Conservation (phyloP, 2,797 vertebrate genomes). For the Mionectes olivaceus region DNA sequence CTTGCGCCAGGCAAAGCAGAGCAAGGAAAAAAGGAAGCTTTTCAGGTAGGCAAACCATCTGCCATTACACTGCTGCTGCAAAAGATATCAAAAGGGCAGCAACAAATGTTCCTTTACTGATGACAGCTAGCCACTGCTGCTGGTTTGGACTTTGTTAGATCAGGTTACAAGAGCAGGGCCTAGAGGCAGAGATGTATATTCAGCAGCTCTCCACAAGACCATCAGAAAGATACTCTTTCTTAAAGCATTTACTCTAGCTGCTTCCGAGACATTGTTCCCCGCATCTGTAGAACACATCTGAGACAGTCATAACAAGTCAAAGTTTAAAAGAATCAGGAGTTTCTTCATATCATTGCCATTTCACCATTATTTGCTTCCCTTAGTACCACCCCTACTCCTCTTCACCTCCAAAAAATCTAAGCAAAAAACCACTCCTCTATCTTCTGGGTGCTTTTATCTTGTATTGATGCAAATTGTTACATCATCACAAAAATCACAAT, state of each 20-base stretch:
- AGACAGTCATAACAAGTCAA: not conserved
- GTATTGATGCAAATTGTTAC: not conserved
- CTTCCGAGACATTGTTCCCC: not conserved
- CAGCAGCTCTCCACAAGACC: not conserved
- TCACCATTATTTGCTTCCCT: not conserved
- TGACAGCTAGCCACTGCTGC: not conserved
- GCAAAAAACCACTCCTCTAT: not conserved
- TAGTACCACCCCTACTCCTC: not conserved
- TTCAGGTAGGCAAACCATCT: not conserved
- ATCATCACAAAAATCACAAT: conserved; percentile 21
- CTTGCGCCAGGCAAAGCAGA: not conserved
- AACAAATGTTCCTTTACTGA: not conserved
- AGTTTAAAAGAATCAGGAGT: not conserved
- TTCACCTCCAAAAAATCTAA: not conserved
- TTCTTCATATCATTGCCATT: not conserved
- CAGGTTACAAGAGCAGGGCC: not conserved
- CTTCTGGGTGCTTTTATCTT: not conserved
- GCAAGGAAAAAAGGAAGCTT: not conserved
- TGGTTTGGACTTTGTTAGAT: not conserved
- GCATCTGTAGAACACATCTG: not conserved
- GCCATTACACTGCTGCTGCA: not conserved
- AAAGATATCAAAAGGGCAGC: not conserved
- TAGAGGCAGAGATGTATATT: not conserved
- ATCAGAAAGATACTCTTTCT: not conserved
- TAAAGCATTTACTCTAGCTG: not conserved